Percentiles rank a stretch among this genome's conserved stretches.
Evolutionary conservation across 2,113 vertebrate species (phyloP).

Genomic region (Oryzias celebensis): DNA sequence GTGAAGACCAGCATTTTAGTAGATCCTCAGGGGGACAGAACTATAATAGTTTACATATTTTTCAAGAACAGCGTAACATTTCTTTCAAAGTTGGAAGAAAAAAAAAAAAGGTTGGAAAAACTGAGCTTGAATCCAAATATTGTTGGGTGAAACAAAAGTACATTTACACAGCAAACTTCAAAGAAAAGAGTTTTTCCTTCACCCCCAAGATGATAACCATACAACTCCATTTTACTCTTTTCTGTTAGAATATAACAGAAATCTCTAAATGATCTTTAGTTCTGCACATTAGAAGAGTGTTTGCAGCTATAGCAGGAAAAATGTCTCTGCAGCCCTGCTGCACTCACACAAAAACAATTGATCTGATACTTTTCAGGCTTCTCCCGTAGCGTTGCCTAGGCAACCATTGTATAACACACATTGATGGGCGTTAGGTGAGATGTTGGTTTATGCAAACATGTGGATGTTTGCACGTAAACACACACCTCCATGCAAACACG

Average conservation of each 20-base stretch:
- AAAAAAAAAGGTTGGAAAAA: background rate
- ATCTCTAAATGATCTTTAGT: background rate
- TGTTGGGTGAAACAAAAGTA: background rate
- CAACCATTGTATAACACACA: slow-evolving; percentile 56
- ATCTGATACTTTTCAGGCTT: slow-evolving; percentile 47
- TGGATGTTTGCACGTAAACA: slow-evolving; percentile 4
- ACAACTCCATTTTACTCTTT: background rate
- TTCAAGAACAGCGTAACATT: background rate
- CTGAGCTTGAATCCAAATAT: background rate
- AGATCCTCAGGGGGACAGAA: no score
- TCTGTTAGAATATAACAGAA: background rate
- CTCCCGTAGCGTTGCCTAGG: slow-evolving; percentile 78
- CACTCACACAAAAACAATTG: slow-evolving; percentile 29
- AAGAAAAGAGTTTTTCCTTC: background rate
- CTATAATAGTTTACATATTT: no score
- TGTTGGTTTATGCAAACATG: slow-evolving; percentile 53
- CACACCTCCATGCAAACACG: background rate
- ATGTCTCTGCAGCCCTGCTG: slow-evolving; percentile 10
- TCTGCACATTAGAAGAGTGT: background rate
- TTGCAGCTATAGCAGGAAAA: background rate
- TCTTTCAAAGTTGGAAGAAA: background rate
- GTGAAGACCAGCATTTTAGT: background rate
- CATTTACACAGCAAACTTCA: background rate
- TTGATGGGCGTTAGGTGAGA: slow-evolving; percentile 43
- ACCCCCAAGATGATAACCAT: background rate